Percentiles rank a stretch among this genome's conserved stretches.
These are phyloP conservation scores for Petrocephalus zakoni DNA, from an alignment of 2,113 vertebrate species.

Conservation along the genomic window DNA sequence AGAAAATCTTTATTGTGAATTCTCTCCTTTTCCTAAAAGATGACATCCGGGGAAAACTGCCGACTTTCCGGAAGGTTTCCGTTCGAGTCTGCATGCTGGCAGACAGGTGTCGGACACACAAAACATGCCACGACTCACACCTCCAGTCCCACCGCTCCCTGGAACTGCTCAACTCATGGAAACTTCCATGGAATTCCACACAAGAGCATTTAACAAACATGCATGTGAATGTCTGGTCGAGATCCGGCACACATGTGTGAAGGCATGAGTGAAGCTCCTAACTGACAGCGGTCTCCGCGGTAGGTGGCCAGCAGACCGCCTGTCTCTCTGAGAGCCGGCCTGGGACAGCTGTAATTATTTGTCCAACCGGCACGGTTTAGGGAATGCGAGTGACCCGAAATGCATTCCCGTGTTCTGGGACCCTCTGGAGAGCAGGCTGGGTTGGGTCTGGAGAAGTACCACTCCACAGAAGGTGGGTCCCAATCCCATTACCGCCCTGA, in stretches of 20 bases:
- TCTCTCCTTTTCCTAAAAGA: background rate
- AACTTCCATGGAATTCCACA: background rate
- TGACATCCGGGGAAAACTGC: background rate
- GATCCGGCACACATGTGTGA: background rate
- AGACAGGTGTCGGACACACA: background rate
- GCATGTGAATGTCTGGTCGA: background rate
- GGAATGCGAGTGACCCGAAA: constrained; percentile 41
- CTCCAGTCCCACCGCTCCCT: background rate
- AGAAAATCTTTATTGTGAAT: background rate
- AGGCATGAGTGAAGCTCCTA: background rate
- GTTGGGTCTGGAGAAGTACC: background rate
- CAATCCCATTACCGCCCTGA: background rate
- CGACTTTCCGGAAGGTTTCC: background rate
- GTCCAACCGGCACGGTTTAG: constrained; percentile 49
- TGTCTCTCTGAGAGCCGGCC: background rate
- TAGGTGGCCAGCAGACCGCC: background rate
- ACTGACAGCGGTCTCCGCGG: background rate
- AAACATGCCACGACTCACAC: background rate
- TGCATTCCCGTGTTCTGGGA: constrained; percentile 51
- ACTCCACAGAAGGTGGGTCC: background rate
- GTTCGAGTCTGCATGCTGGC: background rate
- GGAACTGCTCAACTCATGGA: background rate
- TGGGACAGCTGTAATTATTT: constrained; percentile 49
- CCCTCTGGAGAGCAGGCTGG: constrained; percentile 29
- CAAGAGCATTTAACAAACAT: background rate